These are phyloP conservation scores for Anadara kagoshimensis DNA, from an alignment of 1,140 invertebrate genomes.

Conservation along the genomic window DNA sequence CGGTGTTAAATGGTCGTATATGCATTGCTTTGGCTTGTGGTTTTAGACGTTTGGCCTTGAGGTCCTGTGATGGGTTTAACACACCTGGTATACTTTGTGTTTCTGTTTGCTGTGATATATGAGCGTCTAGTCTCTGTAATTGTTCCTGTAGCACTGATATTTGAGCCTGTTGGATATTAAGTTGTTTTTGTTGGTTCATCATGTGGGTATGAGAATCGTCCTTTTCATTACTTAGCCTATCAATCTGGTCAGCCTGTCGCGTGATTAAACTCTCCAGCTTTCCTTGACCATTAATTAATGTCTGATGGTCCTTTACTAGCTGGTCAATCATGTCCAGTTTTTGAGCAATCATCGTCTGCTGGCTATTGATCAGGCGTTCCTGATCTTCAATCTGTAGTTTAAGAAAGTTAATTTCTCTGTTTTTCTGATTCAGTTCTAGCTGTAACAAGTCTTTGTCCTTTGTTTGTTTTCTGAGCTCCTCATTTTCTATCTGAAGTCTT, in stretches of 20 bases:
- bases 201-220: conserved; percentile 41
- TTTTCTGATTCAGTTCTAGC: conserved; percentile 39
- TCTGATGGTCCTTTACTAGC: conserved; percentile 43
- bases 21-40: conserved; percentile 30
- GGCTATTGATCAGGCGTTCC: conserved; percentile 39
- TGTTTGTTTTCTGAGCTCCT: conserved; percentile 40
- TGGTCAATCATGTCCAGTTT: conserved; percentile 47
- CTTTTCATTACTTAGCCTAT: conserved; percentile 39
- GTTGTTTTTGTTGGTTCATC: conserved; percentile 45
- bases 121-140: conserved; percentile 43
- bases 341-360: conserved; percentile 44
- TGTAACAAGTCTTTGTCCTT: conserved; percentile 44
- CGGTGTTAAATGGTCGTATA: conserved; percentile 44
- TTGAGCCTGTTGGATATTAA: conserved; percentile 51
- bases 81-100: conserved; percentile 19
- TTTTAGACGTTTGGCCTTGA: conserved; percentile 21
- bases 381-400: conserved; percentile 46
- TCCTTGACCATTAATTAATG: conserved; percentile 45
- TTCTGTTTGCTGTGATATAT: conserved; percentile 19
- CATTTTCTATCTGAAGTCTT: conserved; percentile 55
- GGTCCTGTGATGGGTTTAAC: conserved; percentile 7
- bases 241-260: conserved; percentile 41
- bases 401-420: conserved; percentile 37
- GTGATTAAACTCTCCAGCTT: conserved; percentile 41
- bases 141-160: conserved; percentile 51